phyloP scores from a whole-genome alignment of 1,140 invertebrate species.

The Reticulitermes speratus region DNA sequence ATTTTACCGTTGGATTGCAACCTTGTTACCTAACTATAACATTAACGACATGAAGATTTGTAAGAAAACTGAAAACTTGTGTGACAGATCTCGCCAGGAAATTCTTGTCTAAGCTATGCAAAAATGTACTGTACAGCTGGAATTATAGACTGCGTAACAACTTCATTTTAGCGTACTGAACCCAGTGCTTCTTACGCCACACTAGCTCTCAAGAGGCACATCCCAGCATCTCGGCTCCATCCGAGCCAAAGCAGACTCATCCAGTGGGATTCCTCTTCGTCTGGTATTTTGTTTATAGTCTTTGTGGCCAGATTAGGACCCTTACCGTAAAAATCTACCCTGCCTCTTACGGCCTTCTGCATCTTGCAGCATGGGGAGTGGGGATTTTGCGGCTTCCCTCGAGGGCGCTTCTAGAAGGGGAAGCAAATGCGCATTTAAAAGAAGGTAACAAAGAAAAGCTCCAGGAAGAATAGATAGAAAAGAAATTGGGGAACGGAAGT shows the following conservation, averaged over 20 bases:
- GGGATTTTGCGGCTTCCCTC: not conserved
- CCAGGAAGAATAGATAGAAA: not conserved
- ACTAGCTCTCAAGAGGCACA: not conserved
- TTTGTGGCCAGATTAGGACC: slow-evolving; percentile 27
- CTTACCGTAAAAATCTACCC: slow-evolving; percentile 19
- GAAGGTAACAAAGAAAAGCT: not conserved
- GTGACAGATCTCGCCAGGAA: no score
- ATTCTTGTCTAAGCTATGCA: no score
- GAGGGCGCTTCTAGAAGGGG: not conserved
- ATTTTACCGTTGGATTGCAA: no score
- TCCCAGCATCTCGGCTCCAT: not conserved
- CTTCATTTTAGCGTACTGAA: no score
- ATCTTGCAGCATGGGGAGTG: not conserved
- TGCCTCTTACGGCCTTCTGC: not conserved
- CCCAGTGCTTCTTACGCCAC: not conserved
- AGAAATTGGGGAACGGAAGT: not conserved
- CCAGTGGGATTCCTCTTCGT: not conserved
- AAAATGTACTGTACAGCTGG: no score
- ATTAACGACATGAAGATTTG: no score
- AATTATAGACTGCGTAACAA: no score
- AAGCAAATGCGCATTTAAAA: not conserved
- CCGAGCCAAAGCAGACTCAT: not conserved
- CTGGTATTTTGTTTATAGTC: slow-evolving; percentile 19
- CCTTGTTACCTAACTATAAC: no score
- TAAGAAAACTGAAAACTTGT: no score